phyloP scores from a whole-genome alignment of 2,797 vertebrate species.

The Malurus splendens region DNA sequence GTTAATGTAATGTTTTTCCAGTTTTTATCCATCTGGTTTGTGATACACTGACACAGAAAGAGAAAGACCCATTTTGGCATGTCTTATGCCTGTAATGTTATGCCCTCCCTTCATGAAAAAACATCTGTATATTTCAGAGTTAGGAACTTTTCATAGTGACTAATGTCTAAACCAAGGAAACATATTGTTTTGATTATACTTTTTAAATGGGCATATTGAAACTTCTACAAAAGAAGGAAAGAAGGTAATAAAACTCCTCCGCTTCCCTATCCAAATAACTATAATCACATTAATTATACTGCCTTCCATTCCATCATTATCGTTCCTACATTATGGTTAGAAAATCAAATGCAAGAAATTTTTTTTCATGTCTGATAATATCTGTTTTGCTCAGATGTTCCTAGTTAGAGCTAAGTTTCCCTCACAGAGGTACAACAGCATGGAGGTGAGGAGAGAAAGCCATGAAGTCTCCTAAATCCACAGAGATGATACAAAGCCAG shows the following conservation, averaged over 20 bases:
- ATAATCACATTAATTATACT: slow-evolving; percentile 58
- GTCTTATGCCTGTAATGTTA: neutral
- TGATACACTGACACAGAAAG: neutral
- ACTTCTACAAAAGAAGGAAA: slow-evolving; percentile 6
- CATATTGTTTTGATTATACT: slow-evolving; percentile 30
- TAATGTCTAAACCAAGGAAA: slow-evolving; percentile 9
- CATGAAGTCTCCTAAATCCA: slow-evolving; percentile 32
- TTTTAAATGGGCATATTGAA: slow-evolving; percentile 24
- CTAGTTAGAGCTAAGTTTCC: slow-evolving; percentile 30
- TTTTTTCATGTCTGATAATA: slow-evolving; percentile 48
- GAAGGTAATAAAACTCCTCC: slow-evolving; percentile 24
- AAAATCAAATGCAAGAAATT: slow-evolving; percentile 45
- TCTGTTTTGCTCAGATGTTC: slow-evolving; percentile 27
- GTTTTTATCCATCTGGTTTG: neutral
- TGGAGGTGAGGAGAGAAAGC: slow-evolving; percentile 15
- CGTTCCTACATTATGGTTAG: slow-evolving; percentile 35
- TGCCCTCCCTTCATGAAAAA: neutral
- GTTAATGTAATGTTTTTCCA: neutral
- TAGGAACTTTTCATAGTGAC: slow-evolving; percentile 10
- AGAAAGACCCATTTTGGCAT: neutral
- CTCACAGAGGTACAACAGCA: neutral
- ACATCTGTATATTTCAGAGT: neutral
- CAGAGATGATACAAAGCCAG: neutral
- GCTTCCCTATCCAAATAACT: neutral
- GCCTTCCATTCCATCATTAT: slow-evolving; percentile 58